Evolutionary conservation across 1,140 invertebrate species (phyloP).

Genomic region (Solenopsis invicta): DNA sequence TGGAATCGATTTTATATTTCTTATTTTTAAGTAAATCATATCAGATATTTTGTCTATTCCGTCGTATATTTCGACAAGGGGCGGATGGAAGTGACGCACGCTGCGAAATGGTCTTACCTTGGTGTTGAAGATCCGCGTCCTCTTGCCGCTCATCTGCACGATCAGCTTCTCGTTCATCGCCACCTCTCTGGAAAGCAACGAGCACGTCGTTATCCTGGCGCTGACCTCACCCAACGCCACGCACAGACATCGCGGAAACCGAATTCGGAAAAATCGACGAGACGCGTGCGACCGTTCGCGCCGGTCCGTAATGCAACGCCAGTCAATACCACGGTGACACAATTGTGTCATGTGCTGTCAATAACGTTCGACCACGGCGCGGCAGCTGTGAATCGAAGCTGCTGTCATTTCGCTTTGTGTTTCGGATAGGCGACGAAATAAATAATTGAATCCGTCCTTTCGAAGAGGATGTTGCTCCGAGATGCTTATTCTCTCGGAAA

Average conservation of each 20-base stretch:
- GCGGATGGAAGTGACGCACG: not conserved
- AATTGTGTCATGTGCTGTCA: constrained; percentile 49
- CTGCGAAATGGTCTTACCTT: constrained; percentile 89
- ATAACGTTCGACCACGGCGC: constrained; percentile 17
- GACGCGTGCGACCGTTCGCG: not conserved
- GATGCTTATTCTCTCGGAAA: not conserved
- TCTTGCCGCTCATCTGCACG: constrained; percentile 95
- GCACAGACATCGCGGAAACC: not conserved
- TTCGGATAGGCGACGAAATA: not conserved
- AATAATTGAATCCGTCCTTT: constrained; percentile 7
- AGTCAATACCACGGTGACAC: constrained; percentile 53
- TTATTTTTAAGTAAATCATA: no score
- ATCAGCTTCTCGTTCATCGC: constrained; percentile 94
- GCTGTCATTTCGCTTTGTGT: not conserved
- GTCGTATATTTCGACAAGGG: not conserved
- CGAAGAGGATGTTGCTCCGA: not conserved
- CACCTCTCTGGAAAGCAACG: constrained; percentile 90
- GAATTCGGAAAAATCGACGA: constrained; percentile 10
- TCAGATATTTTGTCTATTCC: no score
- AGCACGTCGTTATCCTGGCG: constrained; percentile 56
- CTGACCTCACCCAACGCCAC: not conserved
- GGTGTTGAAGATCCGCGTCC: constrained; percentile 93
- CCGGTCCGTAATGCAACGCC: constrained; percentile 12
- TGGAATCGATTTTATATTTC: no score
- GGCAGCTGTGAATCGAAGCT: not conserved